Conservation (phyloP, 2,797 vertebrate species). For the Pagetopsis macropterus region DNA sequence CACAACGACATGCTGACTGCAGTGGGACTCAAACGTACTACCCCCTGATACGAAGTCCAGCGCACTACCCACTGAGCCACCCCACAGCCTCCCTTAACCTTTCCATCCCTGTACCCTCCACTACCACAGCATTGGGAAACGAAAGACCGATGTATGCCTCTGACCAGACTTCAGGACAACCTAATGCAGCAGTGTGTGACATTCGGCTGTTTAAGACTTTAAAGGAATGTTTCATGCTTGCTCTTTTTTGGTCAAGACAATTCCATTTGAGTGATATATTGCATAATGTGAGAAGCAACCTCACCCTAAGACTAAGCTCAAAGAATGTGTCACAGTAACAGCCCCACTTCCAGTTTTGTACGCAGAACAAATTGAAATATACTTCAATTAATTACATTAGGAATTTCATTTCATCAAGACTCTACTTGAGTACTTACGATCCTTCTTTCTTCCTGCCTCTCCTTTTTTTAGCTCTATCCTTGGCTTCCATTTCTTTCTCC, state of each 20-base stretch:
- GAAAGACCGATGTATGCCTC: conserved; percentile 10
- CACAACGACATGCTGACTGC: no score
- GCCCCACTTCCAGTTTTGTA: neutral
- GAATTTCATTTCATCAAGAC: neutral
- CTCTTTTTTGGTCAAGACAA: neutral
- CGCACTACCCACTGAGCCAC: no score
- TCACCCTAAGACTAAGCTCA: neutral
- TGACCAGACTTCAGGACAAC: neutral
- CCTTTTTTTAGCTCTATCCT: conserved; percentile 6
- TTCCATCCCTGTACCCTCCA: neutral
- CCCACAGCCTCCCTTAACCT: no score
- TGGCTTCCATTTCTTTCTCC: conserved; percentile 26
- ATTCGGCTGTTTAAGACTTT: neutral
- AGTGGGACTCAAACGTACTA: no score
- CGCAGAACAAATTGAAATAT: neutral
- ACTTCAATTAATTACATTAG: neutral
- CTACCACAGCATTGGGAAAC: neutral
- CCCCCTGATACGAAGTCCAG: no score
- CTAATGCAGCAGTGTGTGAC: no score
- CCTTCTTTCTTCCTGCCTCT: conserved; percentile 19
- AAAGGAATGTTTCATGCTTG: neutral
- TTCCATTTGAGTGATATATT: neutral
- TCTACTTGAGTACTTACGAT: neutral
- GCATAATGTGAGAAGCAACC: neutral
- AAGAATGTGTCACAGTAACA: neutral